These are phyloP conservation scores for Iphiclides podalirius DNA, from an alignment of 2,888 invertebrate species.

Conservation along the genomic window DNA sequence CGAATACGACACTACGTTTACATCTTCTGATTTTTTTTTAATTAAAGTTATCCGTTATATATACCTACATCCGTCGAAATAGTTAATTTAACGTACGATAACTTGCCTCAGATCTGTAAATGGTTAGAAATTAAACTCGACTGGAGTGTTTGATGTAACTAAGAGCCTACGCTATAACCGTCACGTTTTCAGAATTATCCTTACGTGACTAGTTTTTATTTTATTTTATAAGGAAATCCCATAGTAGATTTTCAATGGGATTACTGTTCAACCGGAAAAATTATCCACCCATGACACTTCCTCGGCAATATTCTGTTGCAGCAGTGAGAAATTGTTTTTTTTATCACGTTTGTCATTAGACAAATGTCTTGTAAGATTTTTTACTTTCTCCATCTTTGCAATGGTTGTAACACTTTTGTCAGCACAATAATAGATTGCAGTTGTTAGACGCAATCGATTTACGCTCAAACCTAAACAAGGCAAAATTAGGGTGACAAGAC, in stretches of 20 bases:
- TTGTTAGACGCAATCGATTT: not conserved
- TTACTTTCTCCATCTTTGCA: slow-evolving; percentile 2
- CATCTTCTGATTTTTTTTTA: no score
- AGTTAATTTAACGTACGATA: no score
- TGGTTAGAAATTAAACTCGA: no score
- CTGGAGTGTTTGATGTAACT: slow-evolving; percentile 8
- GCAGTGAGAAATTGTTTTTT: slow-evolving; percentile 9
- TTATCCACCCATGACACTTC: slow-evolving; percentile 9
- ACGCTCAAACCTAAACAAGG: not conserved
- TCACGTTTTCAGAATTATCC: not conserved
- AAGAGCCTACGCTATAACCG: not conserved
- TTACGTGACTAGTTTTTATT: not conserved
- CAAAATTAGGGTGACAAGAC: not conserved
- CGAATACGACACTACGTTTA: no score
- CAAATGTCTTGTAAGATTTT: slow-evolving; percentile 4
- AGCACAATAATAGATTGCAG: no score
- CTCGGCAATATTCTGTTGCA: slow-evolving; percentile 3
- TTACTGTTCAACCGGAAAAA: not conserved
- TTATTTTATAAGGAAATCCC: not conserved
- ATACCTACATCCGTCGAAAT: no score
- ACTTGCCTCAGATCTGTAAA: no score
- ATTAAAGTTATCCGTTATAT: no score
- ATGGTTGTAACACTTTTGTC: not conserved
- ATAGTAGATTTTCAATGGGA: not conserved
- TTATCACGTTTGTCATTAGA: not conserved